Evolutionary conservation across 2,113 vertebrate species (phyloP).

Genomic region (Petrocephalus zakoni): DNA sequence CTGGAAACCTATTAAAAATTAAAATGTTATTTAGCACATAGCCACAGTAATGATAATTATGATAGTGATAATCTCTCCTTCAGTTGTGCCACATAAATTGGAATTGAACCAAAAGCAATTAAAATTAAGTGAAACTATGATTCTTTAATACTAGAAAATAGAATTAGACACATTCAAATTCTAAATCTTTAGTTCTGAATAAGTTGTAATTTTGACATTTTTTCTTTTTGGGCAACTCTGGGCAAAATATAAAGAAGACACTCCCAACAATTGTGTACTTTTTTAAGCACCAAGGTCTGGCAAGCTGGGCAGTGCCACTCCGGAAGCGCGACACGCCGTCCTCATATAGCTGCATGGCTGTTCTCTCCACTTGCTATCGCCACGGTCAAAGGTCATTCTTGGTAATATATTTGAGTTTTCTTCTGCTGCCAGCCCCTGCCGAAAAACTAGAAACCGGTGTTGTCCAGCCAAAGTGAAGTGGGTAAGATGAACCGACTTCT

Average conservation of each 20-base stretch:
- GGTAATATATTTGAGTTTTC: not conserved
- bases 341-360: not conserved
- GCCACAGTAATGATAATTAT: not conserved
- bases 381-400: not conserved
- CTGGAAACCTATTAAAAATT: not conserved
- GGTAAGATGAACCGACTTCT: not conserved
- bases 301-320: not conserved
- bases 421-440: not conserved
- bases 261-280: not conserved
- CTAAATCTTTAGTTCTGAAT: not conserved
- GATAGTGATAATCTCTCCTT: not conserved
- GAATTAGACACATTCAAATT: not conserved
- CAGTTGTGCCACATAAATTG: not conserved
- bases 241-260: not conserved
- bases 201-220: not conserved
- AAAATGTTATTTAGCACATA: not conserved
- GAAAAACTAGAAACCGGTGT: not conserved
- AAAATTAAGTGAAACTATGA: not conserved
- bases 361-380: not conserved
- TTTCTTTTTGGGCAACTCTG: not conserved
- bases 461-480: not conserved
- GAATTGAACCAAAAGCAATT: not conserved
- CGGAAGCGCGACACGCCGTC: not conserved
- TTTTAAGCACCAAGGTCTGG: not conserved
- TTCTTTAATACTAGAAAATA: not conserved